phyloP scores from a whole-genome alignment of 2,113 vertebrate species.

The Macroglossus sobrinus region DNA sequence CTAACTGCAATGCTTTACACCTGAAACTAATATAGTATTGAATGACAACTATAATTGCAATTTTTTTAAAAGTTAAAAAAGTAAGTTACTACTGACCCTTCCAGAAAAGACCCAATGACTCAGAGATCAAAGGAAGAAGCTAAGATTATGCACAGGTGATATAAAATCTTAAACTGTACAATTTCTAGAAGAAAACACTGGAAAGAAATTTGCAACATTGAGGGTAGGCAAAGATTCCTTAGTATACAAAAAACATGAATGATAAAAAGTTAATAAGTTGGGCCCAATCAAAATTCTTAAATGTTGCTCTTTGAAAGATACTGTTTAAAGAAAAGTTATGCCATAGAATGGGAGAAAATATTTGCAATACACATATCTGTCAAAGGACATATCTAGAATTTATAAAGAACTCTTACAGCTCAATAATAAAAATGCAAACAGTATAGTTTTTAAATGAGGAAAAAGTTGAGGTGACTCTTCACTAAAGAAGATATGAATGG shows the following conservation, averaged over 20 bases:
- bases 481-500: constrained; percentile 6
- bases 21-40: not conserved
- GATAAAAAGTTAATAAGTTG: not conserved
- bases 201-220: not conserved
- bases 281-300: not conserved
- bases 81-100: not conserved
- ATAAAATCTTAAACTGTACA: not conserved
- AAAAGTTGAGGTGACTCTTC: not conserved
- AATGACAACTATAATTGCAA: not conserved
- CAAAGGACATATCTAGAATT: not conserved
- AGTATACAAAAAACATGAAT: not conserved
- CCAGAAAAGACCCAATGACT: not conserved
- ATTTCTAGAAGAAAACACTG: not conserved
- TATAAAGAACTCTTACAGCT: not conserved
- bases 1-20: not conserved
- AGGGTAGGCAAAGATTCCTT: not conserved
- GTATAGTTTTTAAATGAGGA: not conserved
- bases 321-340: not conserved
- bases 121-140: constrained; percentile 25
- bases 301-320: not conserved
- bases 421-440: not conserved
- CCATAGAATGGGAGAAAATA: not conserved
- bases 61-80: too few relatives aligned
- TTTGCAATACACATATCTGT: not conserved
- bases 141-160: not conserved